These are phyloP conservation scores for Pan troglodytes DNA, from an alignment of 2,113 vertebrate species.

Conservation along the genomic window NHGRI_mPanTro3-v2.1_pri NC_086015.1:155830501-155831000, in stretches of 20 bases:
- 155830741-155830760: neutral
- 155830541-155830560: neutral
- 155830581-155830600: neutral
- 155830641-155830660: neutral
- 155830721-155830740: neutral
- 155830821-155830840: neutral
- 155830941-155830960: neutral
- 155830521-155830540: neutral
- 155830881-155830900: neutral
- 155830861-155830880: neutral
- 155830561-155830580: neutral
- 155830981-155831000: neutral
- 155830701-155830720: neutral
- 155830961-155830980: neutral
- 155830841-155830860: neutral
- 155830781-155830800: neutral
- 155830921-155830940: accelerated
- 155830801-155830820: neutral
- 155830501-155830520: neutral
- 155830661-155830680: neutral
- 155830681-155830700: neutral
- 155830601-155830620: too few relatives aligned
- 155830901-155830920: neutral
- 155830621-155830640: neutral
- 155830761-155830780: neutral